phyloP scores from a whole-genome alignment of 2,888 invertebrate genomes.

The Psylliodes chrysocephalus region DNA sequence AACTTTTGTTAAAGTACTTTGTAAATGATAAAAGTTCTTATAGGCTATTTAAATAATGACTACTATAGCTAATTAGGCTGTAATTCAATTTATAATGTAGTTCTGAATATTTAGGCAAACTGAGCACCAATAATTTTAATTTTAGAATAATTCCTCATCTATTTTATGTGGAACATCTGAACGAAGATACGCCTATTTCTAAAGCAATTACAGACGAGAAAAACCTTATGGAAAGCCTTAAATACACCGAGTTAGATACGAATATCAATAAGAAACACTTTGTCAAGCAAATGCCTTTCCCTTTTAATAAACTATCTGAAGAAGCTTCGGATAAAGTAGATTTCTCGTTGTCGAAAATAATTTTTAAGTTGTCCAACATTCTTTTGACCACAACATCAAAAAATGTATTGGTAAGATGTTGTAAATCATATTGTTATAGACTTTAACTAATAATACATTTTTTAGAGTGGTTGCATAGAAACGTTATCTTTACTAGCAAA shows the following conservation, averaged over 20 bases:
- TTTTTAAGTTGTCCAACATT: constrained; percentile 65
- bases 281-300: constrained; percentile 67
- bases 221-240: constrained; percentile 36
- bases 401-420: constrained; percentile 72
- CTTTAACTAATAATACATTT: too few relatives aligned
- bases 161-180: constrained; percentile 64
- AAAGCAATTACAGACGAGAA: constrained; percentile 61
- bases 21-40: too few relatives aligned
- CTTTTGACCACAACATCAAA: constrained; percentile 74
- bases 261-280: constrained; percentile 62
- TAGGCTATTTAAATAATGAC: too few relatives aligned
- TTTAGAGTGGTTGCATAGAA: constrained; percentile 74
- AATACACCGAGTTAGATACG: constrained; percentile 41
- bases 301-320: constrained; percentile 61
- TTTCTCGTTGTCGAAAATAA: constrained; percentile 69
- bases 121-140: too few relatives aligned
- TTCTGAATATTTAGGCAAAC: too few relatives aligned
- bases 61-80: too few relatives aligned
- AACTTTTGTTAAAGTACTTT: too few relatives aligned
- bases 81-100: too few relatives aligned
- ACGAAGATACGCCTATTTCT: constrained; percentile 68
- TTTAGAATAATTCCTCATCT: constrained; percentile 64
- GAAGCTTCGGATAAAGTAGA: constrained; percentile 60
- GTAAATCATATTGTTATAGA: too few relatives aligned
- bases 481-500: constrained; percentile 74